Base-by-base conservation (phyloP, 2,113 vertebrate genomes). In the Paratilapia polleni region DNA sequence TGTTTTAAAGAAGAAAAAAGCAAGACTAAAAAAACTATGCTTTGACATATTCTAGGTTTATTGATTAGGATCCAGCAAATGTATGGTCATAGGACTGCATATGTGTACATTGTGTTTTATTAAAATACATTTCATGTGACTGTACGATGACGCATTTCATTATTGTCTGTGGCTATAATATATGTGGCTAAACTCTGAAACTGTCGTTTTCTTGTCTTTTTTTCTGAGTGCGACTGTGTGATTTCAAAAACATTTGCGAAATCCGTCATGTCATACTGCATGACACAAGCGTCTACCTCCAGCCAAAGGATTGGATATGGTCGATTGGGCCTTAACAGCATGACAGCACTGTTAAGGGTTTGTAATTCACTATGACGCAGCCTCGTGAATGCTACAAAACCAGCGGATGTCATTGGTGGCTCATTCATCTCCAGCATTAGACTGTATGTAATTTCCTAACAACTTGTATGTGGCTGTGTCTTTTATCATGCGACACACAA, bases 71-170 rank as follows among this genome's bases (percentile, higher is more conserved):
- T 93, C 92, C 92, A 93, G 90, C 94, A 94, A 94, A 92, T 95
- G 94, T 96, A 95, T 95, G 94, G 95, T 95, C 95, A 94, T 94
- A 93, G 93, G 95, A 96, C 94, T 96, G 94, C 95, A 94, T 95
- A 95, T 96, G 93, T 96, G 94, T 96, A 96, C 93, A 91, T 96
- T 94, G 95, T 96, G 96, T 95, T 96, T 95, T 95, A 96, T 96
- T 96, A 96, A 96, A 85, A 95, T 92, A 94, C 92, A 93, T 94
- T 95, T 95, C 93, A 94, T 96, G 94, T 95, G 95, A 94, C 90
- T 94, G 89, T 89, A 91, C 79, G 79, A 90, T 83, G 84, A 84
- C 91, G 88, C 85, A 84, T 90, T 94, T 90, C 84, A 85, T 92
- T 93, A 88, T 88, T 92, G 87, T 90, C 84, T 87, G 38, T 89